These are phyloP conservation scores for Salvelinus sp. DNA, from an alignment of 2,113 vertebrate genomes.

Conservation along the genomic window DNA sequence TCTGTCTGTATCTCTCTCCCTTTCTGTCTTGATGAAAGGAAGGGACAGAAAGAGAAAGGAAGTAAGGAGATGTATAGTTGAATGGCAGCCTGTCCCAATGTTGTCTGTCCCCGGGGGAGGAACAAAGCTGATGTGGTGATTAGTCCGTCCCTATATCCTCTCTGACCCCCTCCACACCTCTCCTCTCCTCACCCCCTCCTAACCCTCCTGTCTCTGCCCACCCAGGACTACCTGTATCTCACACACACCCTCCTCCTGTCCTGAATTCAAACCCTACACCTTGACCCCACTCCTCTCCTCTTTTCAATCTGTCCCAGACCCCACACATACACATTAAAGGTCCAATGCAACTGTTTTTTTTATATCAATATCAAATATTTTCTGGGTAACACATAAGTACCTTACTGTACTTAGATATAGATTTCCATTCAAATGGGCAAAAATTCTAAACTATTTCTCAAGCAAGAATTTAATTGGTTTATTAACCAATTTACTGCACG, in stretches of 20 bases:
- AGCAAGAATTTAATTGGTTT: too few relatives aligned
- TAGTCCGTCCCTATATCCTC: not conserved
- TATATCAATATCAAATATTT: too few relatives aligned
- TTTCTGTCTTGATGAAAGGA: conserved; percentile 23
- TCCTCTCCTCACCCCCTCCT: not conserved
- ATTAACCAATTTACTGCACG: too few relatives aligned
- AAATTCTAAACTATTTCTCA: too few relatives aligned
- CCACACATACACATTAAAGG: too few relatives aligned
- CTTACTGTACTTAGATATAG: too few relatives aligned
- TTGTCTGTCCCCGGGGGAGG: conserved; percentile 18
- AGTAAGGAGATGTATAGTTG: conserved; percentile 2
- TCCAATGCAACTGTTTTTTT: too few relatives aligned
- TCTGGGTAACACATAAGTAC: too few relatives aligned
- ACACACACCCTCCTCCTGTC: not conserved
- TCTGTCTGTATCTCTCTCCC: not conserved
- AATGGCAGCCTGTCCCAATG: conserved; percentile 4
- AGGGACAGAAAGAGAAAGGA: conserved; percentile 4
- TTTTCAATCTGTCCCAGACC: not conserved
- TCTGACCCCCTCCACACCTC: not conserved
- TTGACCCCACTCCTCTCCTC: not conserved
- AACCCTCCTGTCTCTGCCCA: not conserved
- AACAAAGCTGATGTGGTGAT: conserved; percentile 17
- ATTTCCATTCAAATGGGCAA: too few relatives aligned
- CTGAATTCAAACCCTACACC: not conserved
- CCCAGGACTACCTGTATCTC: conserved; percentile 1